Percentiles rank a stretch among this genome's conserved stretches.
Conservation (phyloP, 2,888 invertebrate genomes). For the Lasioglossum oenotherae region DNA sequence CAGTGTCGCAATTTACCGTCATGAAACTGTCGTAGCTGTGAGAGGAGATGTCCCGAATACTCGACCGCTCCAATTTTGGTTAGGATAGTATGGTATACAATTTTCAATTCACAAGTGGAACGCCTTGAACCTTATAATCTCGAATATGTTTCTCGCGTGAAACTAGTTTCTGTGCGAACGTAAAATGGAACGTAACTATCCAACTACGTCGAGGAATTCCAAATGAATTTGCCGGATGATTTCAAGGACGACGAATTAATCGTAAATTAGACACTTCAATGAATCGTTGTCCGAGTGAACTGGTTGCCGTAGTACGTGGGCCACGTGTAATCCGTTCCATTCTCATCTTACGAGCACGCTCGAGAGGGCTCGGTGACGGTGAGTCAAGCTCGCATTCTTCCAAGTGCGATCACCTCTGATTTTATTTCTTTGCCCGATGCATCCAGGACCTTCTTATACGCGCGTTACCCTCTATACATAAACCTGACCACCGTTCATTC, state of each 20-base stretch:
- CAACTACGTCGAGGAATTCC: no score
- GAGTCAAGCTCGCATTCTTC: slow-evolving; percentile 62
- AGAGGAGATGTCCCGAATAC: no score
- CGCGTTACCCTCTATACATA: slow-evolving; percentile 28
- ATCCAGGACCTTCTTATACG: slow-evolving; percentile 39
- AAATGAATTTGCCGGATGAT: not conserved
- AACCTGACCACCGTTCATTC: slow-evolving; percentile 37
- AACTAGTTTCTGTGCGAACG: slow-evolving; percentile 45
- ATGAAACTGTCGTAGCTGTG: not conserved
- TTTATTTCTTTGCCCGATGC: slow-evolving; percentile 50
- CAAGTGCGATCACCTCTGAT: slow-evolving; percentile 58
- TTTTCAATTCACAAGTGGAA: slow-evolving; percentile 56
- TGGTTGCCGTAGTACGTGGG: slow-evolving; percentile 9
- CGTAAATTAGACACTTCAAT: not conserved
- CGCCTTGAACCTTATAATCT: slow-evolving; percentile 42
- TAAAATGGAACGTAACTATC: slow-evolving; percentile 32
- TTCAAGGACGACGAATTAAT: not conserved
- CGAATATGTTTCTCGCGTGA: not conserved
- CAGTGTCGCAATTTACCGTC: not conserved
- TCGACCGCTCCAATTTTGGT: slow-evolving; percentile 38
- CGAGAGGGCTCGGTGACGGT: slow-evolving; percentile 38
- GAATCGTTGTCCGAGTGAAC: slow-evolving; percentile 7
- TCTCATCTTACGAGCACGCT: slow-evolving; percentile 11
- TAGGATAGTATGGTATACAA: slow-evolving; percentile 34
- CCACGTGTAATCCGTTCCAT: slow-evolving; percentile 31